phyloP scores from a whole-genome alignment of 2,113 vertebrate genomes.

The Arothron firmamentum region DNA sequence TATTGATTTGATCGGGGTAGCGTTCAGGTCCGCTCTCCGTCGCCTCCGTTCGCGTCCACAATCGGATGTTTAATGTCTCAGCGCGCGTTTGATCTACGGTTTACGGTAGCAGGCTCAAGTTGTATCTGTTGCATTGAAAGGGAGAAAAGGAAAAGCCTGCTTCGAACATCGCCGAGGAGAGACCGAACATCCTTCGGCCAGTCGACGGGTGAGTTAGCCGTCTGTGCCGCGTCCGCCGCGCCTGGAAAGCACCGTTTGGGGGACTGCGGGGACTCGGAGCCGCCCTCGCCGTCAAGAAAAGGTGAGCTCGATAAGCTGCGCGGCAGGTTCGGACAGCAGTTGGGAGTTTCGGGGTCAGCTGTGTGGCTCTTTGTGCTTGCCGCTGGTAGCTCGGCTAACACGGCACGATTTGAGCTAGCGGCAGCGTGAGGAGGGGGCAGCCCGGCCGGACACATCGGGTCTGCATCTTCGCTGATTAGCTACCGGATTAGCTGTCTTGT shows the following conservation, averaged over 20 bases:
- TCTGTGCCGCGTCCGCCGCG: not conserved
- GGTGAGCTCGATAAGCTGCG: constrained; percentile 41
- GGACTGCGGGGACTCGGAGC: not conserved
- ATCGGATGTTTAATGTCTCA: no score
- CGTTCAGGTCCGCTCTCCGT: no score
- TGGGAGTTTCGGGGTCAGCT: constrained; percentile 18
- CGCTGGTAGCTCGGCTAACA: constrained; percentile 47
- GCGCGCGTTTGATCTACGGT: not conserved
- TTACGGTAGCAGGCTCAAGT: constrained; percentile 42
- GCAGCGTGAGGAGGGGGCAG: not conserved
- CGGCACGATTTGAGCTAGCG: constrained; percentile 34
- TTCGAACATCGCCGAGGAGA: constrained; percentile 22
- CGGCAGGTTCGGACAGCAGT: constrained; percentile 5
- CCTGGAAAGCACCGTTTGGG: not conserved
- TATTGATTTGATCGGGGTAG: no score
- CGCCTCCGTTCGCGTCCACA: no score
- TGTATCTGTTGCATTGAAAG: constrained; percentile 41
- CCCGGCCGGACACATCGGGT: not conserved
- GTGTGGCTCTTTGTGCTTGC: constrained; percentile 47
- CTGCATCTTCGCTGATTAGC: constrained; percentile 6
- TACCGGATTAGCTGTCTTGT: constrained; percentile 13
- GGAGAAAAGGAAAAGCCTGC: constrained; percentile 38
- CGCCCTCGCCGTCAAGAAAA: constrained; percentile 1
- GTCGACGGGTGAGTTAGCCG: not conserved
- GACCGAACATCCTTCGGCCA: constrained; percentile 33